A percentile compares a stretch with the other conserved stretches of the same genome.
Conservation (phyloP, 2,888 invertebrate species). For the Willowsia nigromaculata region DNA sequence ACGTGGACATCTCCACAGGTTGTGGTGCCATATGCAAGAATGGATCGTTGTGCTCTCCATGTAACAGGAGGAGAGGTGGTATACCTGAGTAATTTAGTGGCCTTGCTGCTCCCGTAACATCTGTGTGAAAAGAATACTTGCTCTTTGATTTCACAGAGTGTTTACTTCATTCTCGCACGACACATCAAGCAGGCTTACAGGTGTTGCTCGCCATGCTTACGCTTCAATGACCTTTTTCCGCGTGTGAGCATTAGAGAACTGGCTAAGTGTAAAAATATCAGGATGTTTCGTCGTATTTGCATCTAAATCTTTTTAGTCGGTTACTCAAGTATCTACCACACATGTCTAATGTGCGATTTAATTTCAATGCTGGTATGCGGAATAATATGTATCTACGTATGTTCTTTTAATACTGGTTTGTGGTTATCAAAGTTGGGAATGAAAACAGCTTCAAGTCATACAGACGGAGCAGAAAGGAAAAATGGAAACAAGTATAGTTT, state of each 20-base stretch:
- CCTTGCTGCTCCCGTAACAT: slow-evolving; percentile 30
- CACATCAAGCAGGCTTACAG: slow-evolving; percentile 11
- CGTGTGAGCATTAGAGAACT: not conserved
- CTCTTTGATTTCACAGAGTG: slow-evolving; percentile 48
- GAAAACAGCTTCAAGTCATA: slow-evolving; percentile 1
- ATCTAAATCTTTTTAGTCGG: not conserved
- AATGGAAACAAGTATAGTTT: not conserved
- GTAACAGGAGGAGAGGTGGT: not conserved
- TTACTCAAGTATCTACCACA: not conserved
- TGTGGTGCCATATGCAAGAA: too few species aligned
- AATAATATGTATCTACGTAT: not conserved
- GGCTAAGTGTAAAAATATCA: not conserved
- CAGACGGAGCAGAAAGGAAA: not conserved
- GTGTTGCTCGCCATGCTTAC: slow-evolving; percentile 12
- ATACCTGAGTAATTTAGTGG: slow-evolving; percentile 1
- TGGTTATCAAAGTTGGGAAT: not conserved
- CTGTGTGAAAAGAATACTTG: slow-evolving; percentile 38
- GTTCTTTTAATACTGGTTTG: not conserved
- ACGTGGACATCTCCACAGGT: not conserved
- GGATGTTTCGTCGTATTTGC: not conserved
- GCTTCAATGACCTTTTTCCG: slow-evolving; percentile 4
- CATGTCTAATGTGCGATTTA: too few species aligned
- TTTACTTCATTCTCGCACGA: slow-evolving; percentile 40
- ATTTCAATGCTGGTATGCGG: too few species aligned
- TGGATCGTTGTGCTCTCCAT: not conserved